A percentile compares a stretch with the other conserved stretches of the same genome.
Evolutionary conservation across 1,140 invertebrate species (phyloP).

Genomic region (Pectinophora gossypiella): DNA sequence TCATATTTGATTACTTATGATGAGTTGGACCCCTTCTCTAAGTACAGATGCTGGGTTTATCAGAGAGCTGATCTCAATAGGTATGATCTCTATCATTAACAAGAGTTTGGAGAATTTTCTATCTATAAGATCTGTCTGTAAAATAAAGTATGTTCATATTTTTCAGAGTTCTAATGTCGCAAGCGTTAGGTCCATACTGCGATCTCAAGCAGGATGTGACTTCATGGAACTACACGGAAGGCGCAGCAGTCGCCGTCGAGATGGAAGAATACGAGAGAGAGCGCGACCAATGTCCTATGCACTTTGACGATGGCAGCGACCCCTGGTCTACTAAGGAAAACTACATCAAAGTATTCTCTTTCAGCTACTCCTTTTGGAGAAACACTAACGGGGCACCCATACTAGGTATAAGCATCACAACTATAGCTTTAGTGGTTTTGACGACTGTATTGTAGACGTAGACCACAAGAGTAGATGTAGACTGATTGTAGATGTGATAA

Average conservation of each 20-base stretch:
- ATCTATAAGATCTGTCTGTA: too few relatives aligned
- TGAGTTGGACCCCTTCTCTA: slow-evolving; percentile 95
- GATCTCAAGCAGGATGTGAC: slow-evolving; percentile 92
- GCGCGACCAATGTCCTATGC: slow-evolving; percentile 95
- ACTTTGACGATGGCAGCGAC: slow-evolving; percentile 93
- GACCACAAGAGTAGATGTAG: not conserved
- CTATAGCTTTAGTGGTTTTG: slow-evolving; percentile 17
- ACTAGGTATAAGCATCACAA: slow-evolving; percentile 7
- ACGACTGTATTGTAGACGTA: slow-evolving; percentile 10
- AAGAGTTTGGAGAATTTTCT: too few relatives aligned
- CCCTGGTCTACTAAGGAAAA: slow-evolving; percentile 87
- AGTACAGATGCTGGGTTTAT: slow-evolving; percentile 98
- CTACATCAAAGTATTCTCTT: slow-evolving; percentile 82
- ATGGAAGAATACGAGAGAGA: slow-evolving; percentile 95
- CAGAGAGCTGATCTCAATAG: slow-evolving; percentile 95
- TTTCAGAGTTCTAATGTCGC: slow-evolving; percentile 72
- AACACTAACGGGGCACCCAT: slow-evolving; percentile 25
- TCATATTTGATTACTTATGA: slow-evolving; percentile 98
- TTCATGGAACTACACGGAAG: slow-evolving; percentile 91
- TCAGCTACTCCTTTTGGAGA: slow-evolving; percentile 62
- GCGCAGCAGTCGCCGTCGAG: slow-evolving; percentile 92
- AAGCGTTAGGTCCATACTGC: slow-evolving; percentile 92
- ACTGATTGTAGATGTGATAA: too few relatives aligned
- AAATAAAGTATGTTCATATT: too few relatives aligned
- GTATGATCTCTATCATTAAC: too few relatives aligned